A percentile compares a stretch with the other conserved stretches of the same genome.
Evolutionary conservation across 2,113 vertebrate species (phyloP).

Genomic region (Alces alces): DNA sequence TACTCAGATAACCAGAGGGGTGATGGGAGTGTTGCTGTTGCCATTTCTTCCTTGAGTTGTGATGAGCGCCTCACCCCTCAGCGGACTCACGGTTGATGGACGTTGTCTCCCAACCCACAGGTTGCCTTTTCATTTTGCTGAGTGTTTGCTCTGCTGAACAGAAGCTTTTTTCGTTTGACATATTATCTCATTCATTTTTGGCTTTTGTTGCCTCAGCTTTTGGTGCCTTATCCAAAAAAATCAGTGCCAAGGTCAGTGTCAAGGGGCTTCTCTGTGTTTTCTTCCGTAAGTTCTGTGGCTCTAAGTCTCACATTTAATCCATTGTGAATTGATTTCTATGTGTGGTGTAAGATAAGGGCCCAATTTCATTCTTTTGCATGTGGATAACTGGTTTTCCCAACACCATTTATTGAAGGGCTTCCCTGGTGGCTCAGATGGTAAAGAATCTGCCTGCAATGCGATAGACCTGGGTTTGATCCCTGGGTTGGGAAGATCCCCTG

Average conservation of each 20-base stretch:
- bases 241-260: neutral
- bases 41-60: neutral
- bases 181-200: neutral
- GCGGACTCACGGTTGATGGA: neutral
- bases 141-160: neutral
- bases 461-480: neutral
- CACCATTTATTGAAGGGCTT: neutral
- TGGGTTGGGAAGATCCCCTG: neutral
- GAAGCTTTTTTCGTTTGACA: neutral
- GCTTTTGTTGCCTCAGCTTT: neutral
- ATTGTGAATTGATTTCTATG: neutral
- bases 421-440: neutral
- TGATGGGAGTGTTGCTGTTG: neutral
- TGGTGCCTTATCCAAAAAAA: neutral
- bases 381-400: neutral
- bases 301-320: neutral
- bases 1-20: neutral
- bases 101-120: neutral
- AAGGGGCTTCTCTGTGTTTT: neutral
- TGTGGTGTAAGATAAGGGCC: neutral
- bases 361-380: neutral
- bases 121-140: neutral
- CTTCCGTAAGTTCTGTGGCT: neutral
- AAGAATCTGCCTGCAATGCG: neutral
- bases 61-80: neutral